Evolutionary conservation across 2,888 invertebrate genomes (phyloP), one percentile per base, ranked within the genome.

Genomic region (Melinaea menophilus): DNA sequence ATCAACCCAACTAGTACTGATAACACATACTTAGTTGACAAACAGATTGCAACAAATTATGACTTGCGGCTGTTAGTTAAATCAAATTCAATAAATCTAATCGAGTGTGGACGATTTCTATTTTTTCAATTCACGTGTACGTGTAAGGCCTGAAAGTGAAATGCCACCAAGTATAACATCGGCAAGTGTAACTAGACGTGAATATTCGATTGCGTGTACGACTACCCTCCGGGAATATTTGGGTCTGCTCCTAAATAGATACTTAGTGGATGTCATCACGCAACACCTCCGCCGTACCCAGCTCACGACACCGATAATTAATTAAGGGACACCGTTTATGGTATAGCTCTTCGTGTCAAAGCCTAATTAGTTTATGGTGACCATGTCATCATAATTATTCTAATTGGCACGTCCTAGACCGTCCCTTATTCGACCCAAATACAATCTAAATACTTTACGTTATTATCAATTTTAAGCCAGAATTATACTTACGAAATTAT

Each of bases 191-290:
- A 35, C 12, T n/a, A 65, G 68, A 64, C 68, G 62, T 64, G 66
- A 61, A 61, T 65, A 71, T 65, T 66, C 58, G 63, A 67, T 73
- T 63, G 74, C 76, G 75, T 76, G 76, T 64, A 67, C 2, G 22
- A 56, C 13, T 63, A 58, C 66, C 74, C 69, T 66, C 63, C 34
- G 77, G 72, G 74, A 70, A 67, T 68, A 69, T 67, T 66, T 69
- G 68, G 71, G 72, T 66, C 69, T 68, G 69, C 62, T 63, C 65
- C 68, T 68, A 64, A 72, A 60, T 69, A 68, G 62, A 62, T 58
- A 69, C 62, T 66, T 70, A 69, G 71, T 65, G 57, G 59, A 58
- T 59, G 56, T 59, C 63, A 70, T 71, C 74, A 75, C 74, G 73
- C 74, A 67, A 72, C 61, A 61, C 58, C 58, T 59, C 56, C 59